Evolutionary conservation across 2,113 vertebrate species (phyloP).

Genomic region (Ochotona curzoniae): DNA sequence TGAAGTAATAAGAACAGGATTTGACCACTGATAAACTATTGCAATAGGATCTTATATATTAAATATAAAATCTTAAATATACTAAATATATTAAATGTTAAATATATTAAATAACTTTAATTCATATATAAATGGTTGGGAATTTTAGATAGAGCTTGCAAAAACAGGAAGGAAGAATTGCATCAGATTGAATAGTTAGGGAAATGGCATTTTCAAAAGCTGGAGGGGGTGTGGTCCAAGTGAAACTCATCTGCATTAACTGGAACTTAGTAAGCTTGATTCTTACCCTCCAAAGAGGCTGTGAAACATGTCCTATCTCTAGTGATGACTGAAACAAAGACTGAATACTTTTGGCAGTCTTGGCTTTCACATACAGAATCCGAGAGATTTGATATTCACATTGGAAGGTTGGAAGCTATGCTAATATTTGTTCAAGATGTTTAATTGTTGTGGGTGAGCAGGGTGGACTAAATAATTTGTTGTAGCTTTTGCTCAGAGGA

Average conservation of each 20-base stretch:
- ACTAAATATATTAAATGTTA: too few species aligned
- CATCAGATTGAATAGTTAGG: background rate
- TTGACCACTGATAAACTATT: background rate
- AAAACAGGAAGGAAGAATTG: background rate
- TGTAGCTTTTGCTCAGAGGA: background rate
- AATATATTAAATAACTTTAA: too few species aligned
- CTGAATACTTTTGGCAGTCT: background rate
- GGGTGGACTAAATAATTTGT: background rate
- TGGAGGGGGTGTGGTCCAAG: background rate
- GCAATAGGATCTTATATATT: background rate
- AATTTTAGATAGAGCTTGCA: background rate
- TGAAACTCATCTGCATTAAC: background rate
- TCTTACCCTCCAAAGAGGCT: background rate
- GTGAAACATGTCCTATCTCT: background rate
- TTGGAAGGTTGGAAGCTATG: background rate
- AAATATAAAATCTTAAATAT: too few species aligned
- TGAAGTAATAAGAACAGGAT: background rate
- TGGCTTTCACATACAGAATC: background rate
- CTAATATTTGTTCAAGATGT: background rate
- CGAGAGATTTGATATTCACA: background rate
- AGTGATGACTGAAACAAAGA: background rate
- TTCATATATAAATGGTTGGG: background rate
- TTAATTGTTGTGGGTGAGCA: background rate
- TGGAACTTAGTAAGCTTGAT: background rate
- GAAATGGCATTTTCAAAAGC: background rate